A percentile compares a stretch with the other conserved stretches of the same genome.
Evolutionary conservation across 1,140 invertebrate genomes (phyloP).

Genomic region (Pygmarrhopalites habei): DNA sequence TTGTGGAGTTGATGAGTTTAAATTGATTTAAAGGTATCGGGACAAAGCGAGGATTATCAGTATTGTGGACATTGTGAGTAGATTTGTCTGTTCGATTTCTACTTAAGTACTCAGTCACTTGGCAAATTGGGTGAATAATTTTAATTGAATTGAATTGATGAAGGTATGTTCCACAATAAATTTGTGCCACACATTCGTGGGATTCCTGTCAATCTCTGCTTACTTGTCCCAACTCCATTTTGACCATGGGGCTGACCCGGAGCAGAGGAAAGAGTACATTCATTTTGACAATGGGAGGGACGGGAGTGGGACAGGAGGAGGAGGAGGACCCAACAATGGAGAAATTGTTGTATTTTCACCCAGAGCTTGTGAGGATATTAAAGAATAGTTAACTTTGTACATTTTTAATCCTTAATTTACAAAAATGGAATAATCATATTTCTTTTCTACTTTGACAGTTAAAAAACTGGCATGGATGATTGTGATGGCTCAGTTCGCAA

Average conservation of each 20-base stretch:
- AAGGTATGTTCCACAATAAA: constrained; percentile 1
- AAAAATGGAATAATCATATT: too few species aligned
- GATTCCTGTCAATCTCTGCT: not conserved
- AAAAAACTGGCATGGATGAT: constrained; percentile 6
- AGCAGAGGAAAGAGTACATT: not conserved
- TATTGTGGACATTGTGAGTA: constrained; percentile 10
- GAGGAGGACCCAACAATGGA: not conserved
- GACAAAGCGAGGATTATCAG: constrained; percentile 12
- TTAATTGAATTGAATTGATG: too few species aligned
- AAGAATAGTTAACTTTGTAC: too few species aligned
- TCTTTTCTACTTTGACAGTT: not conserved
- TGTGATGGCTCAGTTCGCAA: constrained; percentile 5
- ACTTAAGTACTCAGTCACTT: too few species aligned
- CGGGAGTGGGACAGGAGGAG: not conserved
- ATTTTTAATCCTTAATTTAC: too few species aligned
- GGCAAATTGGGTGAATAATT: too few species aligned
- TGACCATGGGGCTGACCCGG: not conserved
- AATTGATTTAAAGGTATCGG: not conserved
- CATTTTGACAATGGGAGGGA: too few species aligned
- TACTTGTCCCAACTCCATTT: not conserved
- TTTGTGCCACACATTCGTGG: constrained; percentile 1
- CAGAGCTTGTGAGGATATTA: too few species aligned
- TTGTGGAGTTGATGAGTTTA: not conserved
- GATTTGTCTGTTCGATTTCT: too few species aligned
- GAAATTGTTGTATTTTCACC: not conserved